These are phyloP conservation scores for Andinoacara biseriatus DNA, from an alignment of 2,113 vertebrate genomes.

Conservation along the genomic window DNA sequence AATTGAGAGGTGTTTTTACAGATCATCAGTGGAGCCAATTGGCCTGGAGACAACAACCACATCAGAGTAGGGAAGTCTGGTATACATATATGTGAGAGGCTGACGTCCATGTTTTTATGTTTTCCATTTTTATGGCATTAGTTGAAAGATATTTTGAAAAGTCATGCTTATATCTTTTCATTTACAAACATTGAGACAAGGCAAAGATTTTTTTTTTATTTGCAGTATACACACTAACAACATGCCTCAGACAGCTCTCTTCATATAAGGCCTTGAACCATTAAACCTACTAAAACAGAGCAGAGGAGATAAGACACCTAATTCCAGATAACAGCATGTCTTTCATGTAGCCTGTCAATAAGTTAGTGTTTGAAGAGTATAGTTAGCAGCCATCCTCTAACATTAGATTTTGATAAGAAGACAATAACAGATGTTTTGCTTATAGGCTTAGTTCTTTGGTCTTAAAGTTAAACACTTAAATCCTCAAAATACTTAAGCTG, in stretches of 20 bases:
- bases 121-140: background rate
- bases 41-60: background rate
- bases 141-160: background rate
- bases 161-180: background rate
- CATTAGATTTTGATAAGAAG: background rate
- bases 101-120: too few species aligned
- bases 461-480: background rate
- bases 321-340: background rate
- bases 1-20: background rate
- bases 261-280: background rate
- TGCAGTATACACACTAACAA: background rate
- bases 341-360: background rate
- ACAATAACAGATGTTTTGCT: background rate
- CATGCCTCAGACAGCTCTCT: background rate
- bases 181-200: background rate
- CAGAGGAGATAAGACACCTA: background rate
- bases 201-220: background rate
- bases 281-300: background rate
- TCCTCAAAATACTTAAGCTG: background rate
- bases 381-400: background rate
- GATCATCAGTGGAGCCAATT: background rate
- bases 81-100: too few species aligned
- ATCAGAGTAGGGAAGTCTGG: background rate
- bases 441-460: background rate
- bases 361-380: background rate